phyloP scores from a whole-genome alignment of 2,888 invertebrate species.

The Ennomos fuscantarius region DNA sequence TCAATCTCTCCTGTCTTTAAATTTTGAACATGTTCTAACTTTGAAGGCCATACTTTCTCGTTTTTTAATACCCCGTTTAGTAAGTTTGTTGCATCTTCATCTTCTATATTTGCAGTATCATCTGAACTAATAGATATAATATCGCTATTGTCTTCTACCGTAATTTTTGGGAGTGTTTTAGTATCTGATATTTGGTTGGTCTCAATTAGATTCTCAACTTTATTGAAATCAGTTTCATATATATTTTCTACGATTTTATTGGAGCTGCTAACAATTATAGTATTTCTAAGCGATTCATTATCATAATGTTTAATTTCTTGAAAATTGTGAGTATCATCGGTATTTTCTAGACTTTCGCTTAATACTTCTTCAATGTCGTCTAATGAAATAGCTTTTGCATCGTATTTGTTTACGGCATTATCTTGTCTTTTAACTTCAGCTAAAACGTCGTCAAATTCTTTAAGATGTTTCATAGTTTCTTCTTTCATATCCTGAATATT shows the following conservation, averaged over 20 bases:
- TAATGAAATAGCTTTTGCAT: conserved; percentile 6
- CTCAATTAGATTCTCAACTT: neutral
- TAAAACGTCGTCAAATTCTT: conserved; percentile 31
- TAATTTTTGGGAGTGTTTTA: conserved; percentile 4
- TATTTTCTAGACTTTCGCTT: neutral
- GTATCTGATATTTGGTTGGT: neutral
- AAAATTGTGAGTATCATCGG: conserved; percentile 4
- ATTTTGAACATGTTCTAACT: neutral
- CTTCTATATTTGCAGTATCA: conserved; percentile 7
- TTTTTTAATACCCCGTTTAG: neutral
- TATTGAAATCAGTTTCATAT: neutral
- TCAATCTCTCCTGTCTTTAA: conserved; percentile 6
- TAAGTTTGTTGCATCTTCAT: neutral
- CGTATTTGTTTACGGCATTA: neutral
- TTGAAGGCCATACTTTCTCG: neutral
- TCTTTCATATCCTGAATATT: neutral
- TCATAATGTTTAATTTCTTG: conserved; percentile 16
- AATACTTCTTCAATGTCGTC: conserved; percentile 31
- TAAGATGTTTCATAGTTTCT: conserved; percentile 7
- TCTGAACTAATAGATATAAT: conserved; percentile 30
- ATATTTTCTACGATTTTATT: neutral
- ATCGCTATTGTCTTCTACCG: conserved; percentile 3
- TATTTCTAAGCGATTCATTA: neutral
- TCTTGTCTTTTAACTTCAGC: conserved; percentile 13
- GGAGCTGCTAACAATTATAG: neutral